Base-by-base conservation (phyloP, 1,140 invertebrate genomes). In the Drosophila novamexicana region DNA sequence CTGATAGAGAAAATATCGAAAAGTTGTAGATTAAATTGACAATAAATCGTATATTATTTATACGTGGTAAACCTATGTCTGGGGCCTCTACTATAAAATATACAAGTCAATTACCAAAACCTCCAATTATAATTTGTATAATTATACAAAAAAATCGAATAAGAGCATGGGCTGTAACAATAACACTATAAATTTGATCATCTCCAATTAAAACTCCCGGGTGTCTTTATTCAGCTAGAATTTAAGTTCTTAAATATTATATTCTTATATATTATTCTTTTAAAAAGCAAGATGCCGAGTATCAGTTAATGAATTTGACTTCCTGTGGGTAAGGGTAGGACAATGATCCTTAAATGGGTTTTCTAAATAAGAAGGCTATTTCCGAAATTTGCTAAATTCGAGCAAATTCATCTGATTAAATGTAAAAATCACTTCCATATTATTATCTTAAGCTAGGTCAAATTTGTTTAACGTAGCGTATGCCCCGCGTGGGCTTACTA, bases 31-130 rank as follows among this genome's bases (percentile, higher is more conserved):
- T 29, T 3, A 0, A 4, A 29, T 29, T 29, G 22, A 29, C 22
- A 22, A 22, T 22, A 94, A 96, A 96, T 92, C 95, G 96, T 94
- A 96, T 94, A 94, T 96, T 96, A 94, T 96, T 96, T 94, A 96
- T 93, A 86, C 95, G 95, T 6, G 95, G 95, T 63, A 96, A 96
- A 6, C 95, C 94, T 93, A 96, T 96, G 94, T 97, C 96, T 12
- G 95, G 94, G 0, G 94, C 93, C 72, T 94, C 95, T 77, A 96
- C 65, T 94, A 96, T 95, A 93, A 96, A 85, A 44, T 96, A 96
- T 5, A 96, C 92, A 92, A 97, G 92, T 94, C 95, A 96, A 93
- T 96, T 96, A 77, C 95, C 95, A 94, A 96, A 96, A 78, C 95
- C 95, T 49, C 95, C 96, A 94, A 97, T 95, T 94, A 96, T 94